Conservation (phyloP, 2,888 invertebrate genomes). For the Shargacucullia verbasci region DNA sequence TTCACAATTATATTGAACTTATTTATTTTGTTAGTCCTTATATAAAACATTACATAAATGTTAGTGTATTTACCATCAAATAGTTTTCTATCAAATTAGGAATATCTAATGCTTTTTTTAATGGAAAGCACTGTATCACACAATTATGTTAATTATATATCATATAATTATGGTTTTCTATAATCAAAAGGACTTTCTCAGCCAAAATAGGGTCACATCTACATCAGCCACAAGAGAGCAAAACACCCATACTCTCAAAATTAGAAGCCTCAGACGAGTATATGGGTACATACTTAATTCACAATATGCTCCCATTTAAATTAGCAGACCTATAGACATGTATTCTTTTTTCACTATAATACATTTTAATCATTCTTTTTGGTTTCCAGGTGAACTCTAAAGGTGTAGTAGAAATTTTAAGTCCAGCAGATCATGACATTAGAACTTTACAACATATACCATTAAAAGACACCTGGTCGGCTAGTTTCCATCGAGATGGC, state of each 20-base stretch:
- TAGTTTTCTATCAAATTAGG: background rate
- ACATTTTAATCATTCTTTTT: background rate
- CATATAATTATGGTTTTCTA: too few species aligned
- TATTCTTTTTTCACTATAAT: background rate
- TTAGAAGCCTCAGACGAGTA: too few species aligned
- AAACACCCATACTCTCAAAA: too few species aligned
- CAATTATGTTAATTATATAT: too few species aligned
- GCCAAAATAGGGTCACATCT: too few species aligned
- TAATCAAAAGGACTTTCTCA: too few species aligned
- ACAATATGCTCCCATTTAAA: background rate
- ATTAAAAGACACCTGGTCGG: slow-evolving; percentile 83
- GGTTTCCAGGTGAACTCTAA: slow-evolving; percentile 83
- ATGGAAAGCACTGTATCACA: too few species aligned
- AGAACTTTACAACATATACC: slow-evolving; percentile 84
- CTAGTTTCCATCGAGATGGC: slow-evolving; percentile 83
- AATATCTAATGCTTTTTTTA: background rate
- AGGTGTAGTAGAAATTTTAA: slow-evolving; percentile 82
- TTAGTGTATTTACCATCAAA: background rate
- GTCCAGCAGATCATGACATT: slow-evolving; percentile 80
- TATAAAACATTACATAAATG: too few species aligned
- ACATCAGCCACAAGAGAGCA: too few species aligned
- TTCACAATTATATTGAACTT: background rate
- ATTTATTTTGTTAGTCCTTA: background rate
- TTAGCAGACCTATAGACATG: background rate
- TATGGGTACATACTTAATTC: too few species aligned